Conservation (phyloP, 2,797 vertebrate genomes). For the Vipera latastei region DNA sequence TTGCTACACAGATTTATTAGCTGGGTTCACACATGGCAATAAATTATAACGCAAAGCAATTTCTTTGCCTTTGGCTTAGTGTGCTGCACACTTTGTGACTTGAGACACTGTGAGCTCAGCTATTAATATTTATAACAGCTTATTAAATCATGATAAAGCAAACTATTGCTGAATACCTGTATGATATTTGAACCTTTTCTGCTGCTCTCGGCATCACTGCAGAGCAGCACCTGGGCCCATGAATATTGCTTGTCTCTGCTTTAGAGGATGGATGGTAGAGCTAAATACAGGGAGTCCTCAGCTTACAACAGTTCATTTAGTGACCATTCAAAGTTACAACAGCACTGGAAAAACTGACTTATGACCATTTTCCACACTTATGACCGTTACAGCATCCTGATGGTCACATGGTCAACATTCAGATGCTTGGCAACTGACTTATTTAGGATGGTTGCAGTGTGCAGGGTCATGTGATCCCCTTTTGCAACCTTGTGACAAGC, state of each 20-base stretch:
- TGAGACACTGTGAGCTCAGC: not conserved
- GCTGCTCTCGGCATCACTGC: not conserved
- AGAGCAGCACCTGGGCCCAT: not conserved
- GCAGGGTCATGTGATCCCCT: not conserved
- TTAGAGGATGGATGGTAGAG: not conserved
- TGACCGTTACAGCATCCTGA: not conserved
- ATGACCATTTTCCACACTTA: not conserved
- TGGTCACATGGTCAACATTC: not conserved
- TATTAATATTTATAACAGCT: not conserved
- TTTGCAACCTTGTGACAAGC: not conserved
- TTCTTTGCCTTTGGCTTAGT: not conserved
- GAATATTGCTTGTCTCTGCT: not conserved
- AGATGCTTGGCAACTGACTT: not conserved
- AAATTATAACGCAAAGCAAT: not conserved
- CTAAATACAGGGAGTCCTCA: not conserved
- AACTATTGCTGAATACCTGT: not conserved
- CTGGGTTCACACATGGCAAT: not conserved
- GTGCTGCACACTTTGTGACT: not conserved
- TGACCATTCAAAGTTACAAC: not conserved
- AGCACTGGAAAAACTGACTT: not conserved
- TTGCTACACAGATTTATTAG: not conserved
- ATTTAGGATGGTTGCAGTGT: not conserved
- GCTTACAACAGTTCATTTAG: not conserved
- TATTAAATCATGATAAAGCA: not conserved
- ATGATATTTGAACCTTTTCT: not conserved